Evolutionary conservation across 1,140 invertebrate genomes (phyloP), one percentile per base, ranked within the genome.

Genomic region (Aphelinus atriplicis): DNA sequence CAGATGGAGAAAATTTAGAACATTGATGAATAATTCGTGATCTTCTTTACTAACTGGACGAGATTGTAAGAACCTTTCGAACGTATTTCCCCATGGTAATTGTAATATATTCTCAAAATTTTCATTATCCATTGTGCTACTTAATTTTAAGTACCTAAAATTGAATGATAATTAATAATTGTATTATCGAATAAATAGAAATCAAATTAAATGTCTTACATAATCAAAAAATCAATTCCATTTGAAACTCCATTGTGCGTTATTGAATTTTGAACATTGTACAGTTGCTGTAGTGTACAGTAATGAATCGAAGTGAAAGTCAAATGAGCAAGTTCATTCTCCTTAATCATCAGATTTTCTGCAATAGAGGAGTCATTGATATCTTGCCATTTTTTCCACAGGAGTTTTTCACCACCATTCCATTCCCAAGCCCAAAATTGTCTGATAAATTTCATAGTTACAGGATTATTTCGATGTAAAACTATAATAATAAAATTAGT

Each of bases 231-330:
- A 79, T 88, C 84, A 1, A 92, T 75, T 3, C 89, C 87, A 57
- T 88, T 86, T 26, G 80, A 83, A 43, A 92, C 91, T 75, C 87
- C 85, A 48, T 83, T 81, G 75, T 92, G 91, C 0, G 89, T 88
- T 0, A 89, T 91, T 7, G 90, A 91, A 83, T 91, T 92, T 80
- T 92, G 90, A 55, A 93, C 85, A n/a, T 85, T 85, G 10, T 89
- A 83, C 7, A 92, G 78, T 66, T 88, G 87, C 71, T 88, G 86
- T 56, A 88, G 84, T 66, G 88, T 87, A 48, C 85, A 88, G 77
- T 87, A 88, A 51, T 87, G 70, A 1, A 90, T 82, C 66, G 85
- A 90, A 3, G 89, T 88, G 0, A 81, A 81, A 78, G 87, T 86
- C 10, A 92, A 77, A 26, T 80, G 71, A 6, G 80, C 71, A 43